Percentiles rank a stretch among this genome's conserved stretches.
Conservation (phyloP, 1,140 invertebrate species). For the Anagrus nilaparvatae region DNA sequence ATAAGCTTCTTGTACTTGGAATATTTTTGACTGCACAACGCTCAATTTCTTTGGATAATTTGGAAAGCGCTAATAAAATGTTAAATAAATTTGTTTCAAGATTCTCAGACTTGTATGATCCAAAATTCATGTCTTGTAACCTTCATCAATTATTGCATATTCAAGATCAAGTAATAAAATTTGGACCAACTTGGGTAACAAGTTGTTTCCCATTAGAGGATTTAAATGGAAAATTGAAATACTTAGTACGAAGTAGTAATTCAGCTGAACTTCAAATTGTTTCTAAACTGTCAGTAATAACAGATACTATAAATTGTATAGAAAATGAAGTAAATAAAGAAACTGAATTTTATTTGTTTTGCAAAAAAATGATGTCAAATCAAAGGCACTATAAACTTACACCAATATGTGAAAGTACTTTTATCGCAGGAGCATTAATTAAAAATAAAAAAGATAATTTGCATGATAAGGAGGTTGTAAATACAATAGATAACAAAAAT, state of each 20-base stretch:
- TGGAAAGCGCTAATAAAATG: background rate
- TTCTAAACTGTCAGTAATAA: no score
- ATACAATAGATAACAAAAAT: no score
- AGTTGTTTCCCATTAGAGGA: conserved; percentile 1
- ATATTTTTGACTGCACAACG: conserved; percentile 11
- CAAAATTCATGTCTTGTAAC: background rate
- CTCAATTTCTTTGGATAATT: conserved; percentile 11
- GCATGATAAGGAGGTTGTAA: no score
- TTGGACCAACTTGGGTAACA: conserved; percentile 1
- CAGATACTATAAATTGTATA: background rate
- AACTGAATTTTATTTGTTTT: no score
- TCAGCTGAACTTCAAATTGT: conserved; percentile 4
- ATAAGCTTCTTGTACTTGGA: conserved; percentile 14
- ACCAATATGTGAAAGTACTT: background rate
- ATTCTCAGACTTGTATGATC: background rate
- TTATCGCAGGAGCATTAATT: no score
- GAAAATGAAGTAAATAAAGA: background rate
- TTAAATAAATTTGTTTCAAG: background rate
- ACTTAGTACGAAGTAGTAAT: conserved; percentile 1
- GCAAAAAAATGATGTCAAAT: background rate
- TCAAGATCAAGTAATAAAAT: background rate
- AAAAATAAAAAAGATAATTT: no score
- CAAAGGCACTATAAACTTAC: background rate
- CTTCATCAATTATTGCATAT: background rate
- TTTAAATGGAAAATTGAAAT: conserved; percentile 4